Percentiles rank a stretch among this genome's conserved stretches.
phyloP scores from a whole-genome alignment of 2,113 vertebrate species.

The Morone saxatilis region DNA sequence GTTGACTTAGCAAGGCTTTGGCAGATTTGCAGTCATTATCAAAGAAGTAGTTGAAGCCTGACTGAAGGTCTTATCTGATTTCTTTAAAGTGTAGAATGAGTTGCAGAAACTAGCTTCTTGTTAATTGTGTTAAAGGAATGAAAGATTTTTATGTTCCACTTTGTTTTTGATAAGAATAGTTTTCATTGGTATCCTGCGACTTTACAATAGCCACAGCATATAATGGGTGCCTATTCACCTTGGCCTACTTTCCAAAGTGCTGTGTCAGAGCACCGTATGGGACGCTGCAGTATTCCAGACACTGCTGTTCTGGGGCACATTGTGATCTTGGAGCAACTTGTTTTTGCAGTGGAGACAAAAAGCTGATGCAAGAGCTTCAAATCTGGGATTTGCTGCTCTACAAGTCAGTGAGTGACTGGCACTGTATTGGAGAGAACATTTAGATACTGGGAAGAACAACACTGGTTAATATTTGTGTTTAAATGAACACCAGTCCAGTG shows the following conservation, averaged over 20 bases:
- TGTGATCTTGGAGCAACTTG: slow-evolving; percentile 29
- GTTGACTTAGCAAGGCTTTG: slow-evolving; percentile 41
- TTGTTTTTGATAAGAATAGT: slow-evolving; percentile 1
- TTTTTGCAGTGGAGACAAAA: slow-evolving; percentile 22
- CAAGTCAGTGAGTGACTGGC: slow-evolving; percentile 26
- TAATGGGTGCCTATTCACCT: slow-evolving; percentile 31
- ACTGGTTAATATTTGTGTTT: slow-evolving; percentile 26
- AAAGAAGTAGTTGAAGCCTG: slow-evolving; percentile 44
- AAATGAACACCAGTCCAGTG: slow-evolving; percentile 25
- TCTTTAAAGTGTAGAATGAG: slow-evolving; percentile 15
- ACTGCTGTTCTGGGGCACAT: slow-evolving; percentile 37
- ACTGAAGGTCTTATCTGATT: slow-evolving; percentile 42
- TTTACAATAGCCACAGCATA: slow-evolving; percentile 18
- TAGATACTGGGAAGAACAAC: not conserved
- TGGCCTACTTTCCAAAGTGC: slow-evolving; percentile 64
- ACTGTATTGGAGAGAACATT: not conserved
- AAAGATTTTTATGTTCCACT: slow-evolving; percentile 9
- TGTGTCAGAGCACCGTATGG: slow-evolving; percentile 53
- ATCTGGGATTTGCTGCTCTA: slow-evolving; percentile 28
- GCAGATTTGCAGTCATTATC: slow-evolving; percentile 59
- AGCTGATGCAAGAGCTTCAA: slow-evolving; percentile 19
- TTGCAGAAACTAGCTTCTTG: slow-evolving; percentile 9
- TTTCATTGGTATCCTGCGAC: slow-evolving; percentile 9
- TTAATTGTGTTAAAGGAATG: not conserved
- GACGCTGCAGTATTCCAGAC: slow-evolving; percentile 47